These are phyloP conservation scores for Cavia porcellus DNA, from an alignment of 2,113 vertebrate species.

Conservation along the genomic window DNA sequence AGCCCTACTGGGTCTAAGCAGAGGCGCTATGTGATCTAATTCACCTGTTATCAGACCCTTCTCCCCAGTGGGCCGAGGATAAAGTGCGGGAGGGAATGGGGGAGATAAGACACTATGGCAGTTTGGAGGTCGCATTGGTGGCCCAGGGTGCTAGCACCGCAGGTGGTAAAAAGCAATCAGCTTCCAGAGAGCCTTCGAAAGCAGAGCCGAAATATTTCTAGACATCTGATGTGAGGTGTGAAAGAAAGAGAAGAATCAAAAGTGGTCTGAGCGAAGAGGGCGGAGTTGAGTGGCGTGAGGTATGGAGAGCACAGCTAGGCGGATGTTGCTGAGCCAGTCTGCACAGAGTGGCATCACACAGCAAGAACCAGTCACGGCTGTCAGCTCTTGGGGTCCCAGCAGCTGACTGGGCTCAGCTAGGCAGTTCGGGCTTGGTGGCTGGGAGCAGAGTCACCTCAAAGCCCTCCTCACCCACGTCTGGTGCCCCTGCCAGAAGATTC, in stretches of 20 bases:
- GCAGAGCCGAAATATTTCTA: not conserved
- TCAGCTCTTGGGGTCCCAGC: not conserved
- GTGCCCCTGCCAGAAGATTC: not conserved
- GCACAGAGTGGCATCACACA: not conserved
- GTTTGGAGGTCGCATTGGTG: not conserved
- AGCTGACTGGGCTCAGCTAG: not conserved
- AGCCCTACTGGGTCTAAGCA: not conserved
- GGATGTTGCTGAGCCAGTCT: not conserved
- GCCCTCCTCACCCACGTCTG: not conserved
- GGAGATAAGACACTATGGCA: not conserved
- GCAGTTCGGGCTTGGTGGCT: not conserved
- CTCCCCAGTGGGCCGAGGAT: not conserved
- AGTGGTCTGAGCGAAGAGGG: not conserved
- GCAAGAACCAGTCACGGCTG: no score
- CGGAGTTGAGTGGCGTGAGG: not conserved
- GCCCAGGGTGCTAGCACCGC: not conserved
- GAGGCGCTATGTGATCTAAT: not conserved
- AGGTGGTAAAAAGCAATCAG: not conserved
- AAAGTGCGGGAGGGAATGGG: not conserved
- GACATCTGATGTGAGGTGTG: not conserved
- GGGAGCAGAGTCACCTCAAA: not conserved
- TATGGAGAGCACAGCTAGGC: not conserved
- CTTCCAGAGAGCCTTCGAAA: not conserved
- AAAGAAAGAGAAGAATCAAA: not conserved
- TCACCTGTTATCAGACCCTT: not conserved